Percentiles rank a stretch among this genome's conserved stretches.
These are phyloP conservation scores for Podarcis raffonei DNA, from an alignment of 2,113 vertebrate genomes.

Conservation along the genomic window DNA sequence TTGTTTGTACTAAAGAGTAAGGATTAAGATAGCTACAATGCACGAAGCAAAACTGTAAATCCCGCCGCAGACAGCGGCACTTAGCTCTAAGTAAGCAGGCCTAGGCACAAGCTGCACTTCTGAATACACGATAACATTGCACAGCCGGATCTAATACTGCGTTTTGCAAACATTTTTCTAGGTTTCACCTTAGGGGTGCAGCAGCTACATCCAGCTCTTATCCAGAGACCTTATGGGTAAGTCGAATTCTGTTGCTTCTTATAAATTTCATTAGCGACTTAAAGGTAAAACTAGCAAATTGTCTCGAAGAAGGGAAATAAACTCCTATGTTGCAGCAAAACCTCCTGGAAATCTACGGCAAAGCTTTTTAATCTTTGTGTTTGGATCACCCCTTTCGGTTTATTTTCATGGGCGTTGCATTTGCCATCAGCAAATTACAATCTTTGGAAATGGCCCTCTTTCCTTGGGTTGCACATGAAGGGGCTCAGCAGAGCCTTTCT, in stretches of 20 bases:
- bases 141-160: conserved; percentile 32
- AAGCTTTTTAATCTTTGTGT: conserved; percentile 45
- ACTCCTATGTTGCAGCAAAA: not conserved
- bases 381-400: conserved; percentile 44
- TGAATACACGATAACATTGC: not conserved
- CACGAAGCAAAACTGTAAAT: not conserved
- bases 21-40: not conserved
- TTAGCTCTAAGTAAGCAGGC: not conserved
- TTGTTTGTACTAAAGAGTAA: not conserved
- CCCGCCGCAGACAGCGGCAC: not conserved
- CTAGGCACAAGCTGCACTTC: not conserved
- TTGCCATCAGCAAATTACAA: conserved; percentile 53
- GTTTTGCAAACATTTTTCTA: conserved; percentile 50
- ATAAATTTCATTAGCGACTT: conserved; percentile 2
- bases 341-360: conserved; percentile 37
- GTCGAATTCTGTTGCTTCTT: conserved; percentile 56
- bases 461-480: conserved; percentile 1
- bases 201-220: conserved; percentile 92
- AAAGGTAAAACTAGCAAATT: conserved; percentile 8
- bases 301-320: not conserved
- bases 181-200: conserved; percentile 94
- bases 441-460: not conserved
- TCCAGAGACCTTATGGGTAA: conserved; percentile 98
- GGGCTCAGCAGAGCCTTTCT: not conserved
- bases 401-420: conserved; percentile 50